A percentile compares a stretch with the other conserved stretches of the same genome.
phyloP scores from a whole-genome alignment of 2,797 vertebrate species.

The Austrolebias charrua region DNA sequence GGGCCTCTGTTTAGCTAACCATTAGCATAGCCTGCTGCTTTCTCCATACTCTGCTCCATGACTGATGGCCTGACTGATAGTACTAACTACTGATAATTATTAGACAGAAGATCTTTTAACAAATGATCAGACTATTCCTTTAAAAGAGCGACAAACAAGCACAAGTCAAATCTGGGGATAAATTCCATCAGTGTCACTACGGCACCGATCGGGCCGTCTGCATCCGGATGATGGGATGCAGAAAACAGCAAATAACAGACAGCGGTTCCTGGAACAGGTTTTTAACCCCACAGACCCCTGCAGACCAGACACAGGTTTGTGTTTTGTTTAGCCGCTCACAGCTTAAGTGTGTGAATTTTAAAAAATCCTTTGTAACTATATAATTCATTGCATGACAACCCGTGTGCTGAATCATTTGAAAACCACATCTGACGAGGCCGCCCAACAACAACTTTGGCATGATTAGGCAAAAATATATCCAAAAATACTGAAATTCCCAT shows the following conservation, averaged over 20 bases:
- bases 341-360: slow-evolving; percentile 15
- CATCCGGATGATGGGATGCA: background rate
- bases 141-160: slow-evolving; percentile 20
- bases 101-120: background rate
- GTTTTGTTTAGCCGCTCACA: slow-evolving; percentile 13
- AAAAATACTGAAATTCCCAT: slow-evolving; percentile 67
- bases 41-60: no score
- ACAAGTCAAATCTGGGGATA: slow-evolving; percentile 29
- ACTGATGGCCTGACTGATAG: no score
- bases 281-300: background rate
- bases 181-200: background rate
- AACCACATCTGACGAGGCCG: slow-evolving; percentile 52
- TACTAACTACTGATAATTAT: no score
- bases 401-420: slow-evolving; percentile 44
- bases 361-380: slow-evolving; percentile 24
- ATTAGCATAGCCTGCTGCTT: no score
- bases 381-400: slow-evolving; percentile 47
- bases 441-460: slow-evolving; percentile 67
- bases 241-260: background rate
- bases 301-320: slow-evolving; percentile 17
- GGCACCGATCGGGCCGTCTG: background rate
- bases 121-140: no score
- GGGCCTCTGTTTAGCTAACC: no score
- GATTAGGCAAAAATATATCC: slow-evolving; percentile 66
- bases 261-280: background rate